Conservation (phyloP, 2,113 vertebrate species). For the Drymodes brunneopygia region DNA sequence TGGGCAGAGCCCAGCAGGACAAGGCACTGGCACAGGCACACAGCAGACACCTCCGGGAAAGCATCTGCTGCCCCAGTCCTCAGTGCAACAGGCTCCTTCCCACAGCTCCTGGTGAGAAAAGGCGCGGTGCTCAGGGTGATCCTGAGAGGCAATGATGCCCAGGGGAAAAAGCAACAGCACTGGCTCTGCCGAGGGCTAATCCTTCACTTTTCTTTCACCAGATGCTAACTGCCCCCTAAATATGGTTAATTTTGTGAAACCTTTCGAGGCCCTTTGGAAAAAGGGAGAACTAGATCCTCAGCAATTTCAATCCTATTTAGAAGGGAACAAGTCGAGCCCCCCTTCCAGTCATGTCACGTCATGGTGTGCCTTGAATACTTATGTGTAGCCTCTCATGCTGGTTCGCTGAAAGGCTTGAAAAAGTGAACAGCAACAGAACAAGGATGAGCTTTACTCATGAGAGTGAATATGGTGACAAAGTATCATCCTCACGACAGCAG, state of each 20-base stretch:
- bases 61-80: background rate
- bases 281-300: background rate
- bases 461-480: background rate
- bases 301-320: background rate
- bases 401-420: background rate
- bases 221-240: background rate
- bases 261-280: background rate
- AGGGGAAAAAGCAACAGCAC: background rate
- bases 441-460: background rate
- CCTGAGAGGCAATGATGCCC: background rate
- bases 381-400: background rate
- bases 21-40: background rate
- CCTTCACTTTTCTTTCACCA: background rate
- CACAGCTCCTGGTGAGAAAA: background rate
- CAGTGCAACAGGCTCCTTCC: background rate
- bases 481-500: background rate
- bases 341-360: background rate
- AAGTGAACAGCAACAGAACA: background rate
- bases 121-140: fast-evolving
- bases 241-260: background rate
- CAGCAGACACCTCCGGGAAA: background rate
- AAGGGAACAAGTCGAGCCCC: background rate
- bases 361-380: conserved; percentile 1
- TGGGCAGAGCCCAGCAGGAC: background rate
- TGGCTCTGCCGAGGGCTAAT: background rate